Evolutionary conservation across 2,888 invertebrate genomes (phyloP).

Genomic region (Macrophya annulata): DNA sequence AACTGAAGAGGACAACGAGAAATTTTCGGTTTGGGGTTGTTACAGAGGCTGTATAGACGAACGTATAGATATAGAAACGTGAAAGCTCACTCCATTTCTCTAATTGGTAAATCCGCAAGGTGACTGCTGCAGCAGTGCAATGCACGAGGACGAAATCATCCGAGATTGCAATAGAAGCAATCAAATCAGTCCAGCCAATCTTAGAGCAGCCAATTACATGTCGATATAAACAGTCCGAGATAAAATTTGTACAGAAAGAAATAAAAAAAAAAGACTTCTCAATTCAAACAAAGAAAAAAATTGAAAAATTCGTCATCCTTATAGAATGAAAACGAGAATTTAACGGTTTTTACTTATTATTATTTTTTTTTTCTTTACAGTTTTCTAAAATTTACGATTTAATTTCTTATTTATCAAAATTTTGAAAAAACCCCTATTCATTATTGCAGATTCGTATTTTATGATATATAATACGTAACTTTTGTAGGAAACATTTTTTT

Average conservation of each 20-base stretch:
- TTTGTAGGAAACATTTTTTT: too few species aligned
- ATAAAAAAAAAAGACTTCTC: background rate
- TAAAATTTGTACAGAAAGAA: background rate
- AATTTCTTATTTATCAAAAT: too few species aligned
- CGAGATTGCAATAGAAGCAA: slow-evolving; percentile 39
- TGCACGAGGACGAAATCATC: slow-evolving; percentile 27
- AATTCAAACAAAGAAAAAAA: background rate
- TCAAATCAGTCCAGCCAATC: slow-evolving; percentile 48
- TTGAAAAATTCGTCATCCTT: background rate
- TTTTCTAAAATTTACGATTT: too few species aligned
- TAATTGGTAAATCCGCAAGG: slow-evolving; percentile 43
- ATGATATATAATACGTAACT: too few species aligned
- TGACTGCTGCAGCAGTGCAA: slow-evolving; percentile 4
- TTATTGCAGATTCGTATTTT: too few species aligned
- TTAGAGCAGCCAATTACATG: slow-evolving; percentile 25
- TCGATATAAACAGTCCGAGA: background rate
- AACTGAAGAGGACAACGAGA: background rate
- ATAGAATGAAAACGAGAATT: background rate
- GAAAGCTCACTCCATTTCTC: slow-evolving; percentile 27
- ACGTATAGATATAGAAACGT: background rate
- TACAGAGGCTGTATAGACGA: background rate
- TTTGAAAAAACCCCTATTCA: too few species aligned
- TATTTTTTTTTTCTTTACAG: background rate
- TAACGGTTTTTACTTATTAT: too few species aligned
- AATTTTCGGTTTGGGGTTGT: background rate